Base-by-base conservation (phyloP, 2,797 vertebrate species). In the Gambusia yucatana region DNA sequence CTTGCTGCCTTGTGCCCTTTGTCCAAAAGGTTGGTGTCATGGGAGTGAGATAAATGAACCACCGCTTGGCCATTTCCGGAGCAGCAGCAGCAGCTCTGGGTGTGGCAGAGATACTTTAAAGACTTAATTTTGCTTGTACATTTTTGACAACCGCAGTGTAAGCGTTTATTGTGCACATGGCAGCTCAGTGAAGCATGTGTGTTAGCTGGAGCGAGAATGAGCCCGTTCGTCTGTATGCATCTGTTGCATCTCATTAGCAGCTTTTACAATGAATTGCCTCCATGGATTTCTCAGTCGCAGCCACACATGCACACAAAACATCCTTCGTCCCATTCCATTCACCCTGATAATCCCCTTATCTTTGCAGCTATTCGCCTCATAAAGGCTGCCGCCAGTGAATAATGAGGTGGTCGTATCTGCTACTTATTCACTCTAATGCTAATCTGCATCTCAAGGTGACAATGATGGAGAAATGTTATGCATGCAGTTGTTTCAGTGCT, bases 211-310 rank as follows among this genome's bases (percentile, higher is more conserved):
- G 72, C 9, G 0, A 59, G 72, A 80, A 46, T 16, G 52, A 67
- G 72, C 72, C 77, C 9, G 13, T 63, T 79, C 46, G 0, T 87
- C 77, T 83, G 20, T 33, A 30, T 79, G 82, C 86, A 91, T 92
- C 89, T 91, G 91, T 91, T 93, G 90, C 89, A 90, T 92, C 80
- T 91, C 84, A 91, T 93, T 91, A 87, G 61, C 81, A 82, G 88
- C 76, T 82, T 82, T 77, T 85, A 67, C 61, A 82, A 86, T 80
- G 65, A 87, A 90, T 88, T 84, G 83, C 79, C 74, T 79, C 76
- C 72, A 70, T 83, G 76, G 75, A 82, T 79, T 82, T 72, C 71
- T 50, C 72, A 28, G 67, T 2, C 8, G 61, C 16, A 65, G 33
- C 17, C 86, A 57, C 73, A 74, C 22, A 25, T 2, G 3, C 47